phyloP scores from a whole-genome alignment of 2,797 vertebrate genomes.

The Myotis pilosus region DNA sequence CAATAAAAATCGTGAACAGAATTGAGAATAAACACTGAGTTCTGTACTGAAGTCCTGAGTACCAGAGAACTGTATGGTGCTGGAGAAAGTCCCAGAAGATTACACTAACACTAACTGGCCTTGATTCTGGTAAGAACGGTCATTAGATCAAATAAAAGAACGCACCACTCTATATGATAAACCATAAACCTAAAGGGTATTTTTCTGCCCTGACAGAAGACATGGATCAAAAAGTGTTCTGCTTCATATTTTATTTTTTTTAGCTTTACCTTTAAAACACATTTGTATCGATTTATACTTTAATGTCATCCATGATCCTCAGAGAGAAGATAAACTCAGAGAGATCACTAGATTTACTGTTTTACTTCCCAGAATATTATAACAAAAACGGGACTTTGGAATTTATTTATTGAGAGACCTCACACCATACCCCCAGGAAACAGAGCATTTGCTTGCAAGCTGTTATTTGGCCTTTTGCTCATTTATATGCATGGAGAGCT shows the following conservation, averaged over 20 bases:
- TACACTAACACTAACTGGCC: background rate
- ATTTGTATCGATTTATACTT: background rate
- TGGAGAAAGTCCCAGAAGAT: background rate
- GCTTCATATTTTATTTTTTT: background rate
- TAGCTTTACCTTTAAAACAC: background rate
- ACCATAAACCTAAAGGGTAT: background rate
- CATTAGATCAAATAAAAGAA: background rate
- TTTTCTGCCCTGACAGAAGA: background rate
- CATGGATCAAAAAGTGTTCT: background rate
- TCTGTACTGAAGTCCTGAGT: background rate
- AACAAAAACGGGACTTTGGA: background rate
- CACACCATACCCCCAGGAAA: background rate
- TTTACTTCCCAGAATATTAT: constrained; percentile 7
- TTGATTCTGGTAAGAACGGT: background rate
- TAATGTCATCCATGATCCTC: background rate
- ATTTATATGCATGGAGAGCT: background rate
- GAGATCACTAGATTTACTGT: background rate
- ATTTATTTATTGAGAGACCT: background rate
- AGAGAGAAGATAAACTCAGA: background rate
- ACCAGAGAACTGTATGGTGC: background rate
- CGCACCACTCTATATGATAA: background rate
- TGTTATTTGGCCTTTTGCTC: background rate
- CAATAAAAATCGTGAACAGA: background rate
- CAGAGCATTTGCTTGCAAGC: background rate
- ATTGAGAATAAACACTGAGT: background rate